Percentiles rank a stretch among this genome's conserved stretches.
These are phyloP conservation scores for Cantharis nigra DNA, from an alignment of 2,888 invertebrate genomes.

Conservation along the genomic window DNA sequence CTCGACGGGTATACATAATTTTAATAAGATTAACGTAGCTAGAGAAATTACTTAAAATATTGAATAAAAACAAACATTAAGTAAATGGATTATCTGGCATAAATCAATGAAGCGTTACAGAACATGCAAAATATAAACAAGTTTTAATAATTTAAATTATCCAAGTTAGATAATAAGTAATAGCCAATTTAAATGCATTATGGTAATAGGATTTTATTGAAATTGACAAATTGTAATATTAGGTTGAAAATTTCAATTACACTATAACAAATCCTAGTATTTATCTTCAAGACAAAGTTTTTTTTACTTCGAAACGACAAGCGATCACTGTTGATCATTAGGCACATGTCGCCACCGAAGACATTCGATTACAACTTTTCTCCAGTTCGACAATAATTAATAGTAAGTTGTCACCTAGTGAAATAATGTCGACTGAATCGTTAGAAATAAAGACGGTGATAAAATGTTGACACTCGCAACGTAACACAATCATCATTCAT, in stretches of 20 bases:
- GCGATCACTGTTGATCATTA: slow-evolving; percentile 42
- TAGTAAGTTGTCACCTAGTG: slow-evolving; percentile 41
- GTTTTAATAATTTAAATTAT: neutral
- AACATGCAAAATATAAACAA: neutral
- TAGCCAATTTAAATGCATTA: neutral
- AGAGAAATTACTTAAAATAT: neutral
- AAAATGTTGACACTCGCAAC: slow-evolving; percentile 18
- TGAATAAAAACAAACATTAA: neutral
- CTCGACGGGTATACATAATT: neutral
- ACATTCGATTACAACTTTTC: slow-evolving; percentile 47
- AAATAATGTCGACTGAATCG: slow-evolving; percentile 33
- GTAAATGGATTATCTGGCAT: neutral
- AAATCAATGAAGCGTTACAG: neutral
- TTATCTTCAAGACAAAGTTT: slow-evolving; percentile 42
- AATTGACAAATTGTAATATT: slow-evolving; percentile 35
- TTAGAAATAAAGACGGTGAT: slow-evolving; percentile 34
- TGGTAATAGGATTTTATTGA: slow-evolving; percentile 16
- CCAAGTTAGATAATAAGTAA: neutral
- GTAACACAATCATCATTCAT: slow-evolving; percentile 35
- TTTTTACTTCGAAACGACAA: slow-evolving; percentile 34
- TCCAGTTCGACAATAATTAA: slow-evolving; percentile 44
- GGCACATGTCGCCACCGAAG: slow-evolving; percentile 39
- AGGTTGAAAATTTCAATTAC: slow-evolving; percentile 34
- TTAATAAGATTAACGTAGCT: neutral
- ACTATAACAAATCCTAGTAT: slow-evolving; percentile 28